phyloP scores from a whole-genome alignment of 2,888 invertebrate genomes.

The Idaea aversata region DNA sequence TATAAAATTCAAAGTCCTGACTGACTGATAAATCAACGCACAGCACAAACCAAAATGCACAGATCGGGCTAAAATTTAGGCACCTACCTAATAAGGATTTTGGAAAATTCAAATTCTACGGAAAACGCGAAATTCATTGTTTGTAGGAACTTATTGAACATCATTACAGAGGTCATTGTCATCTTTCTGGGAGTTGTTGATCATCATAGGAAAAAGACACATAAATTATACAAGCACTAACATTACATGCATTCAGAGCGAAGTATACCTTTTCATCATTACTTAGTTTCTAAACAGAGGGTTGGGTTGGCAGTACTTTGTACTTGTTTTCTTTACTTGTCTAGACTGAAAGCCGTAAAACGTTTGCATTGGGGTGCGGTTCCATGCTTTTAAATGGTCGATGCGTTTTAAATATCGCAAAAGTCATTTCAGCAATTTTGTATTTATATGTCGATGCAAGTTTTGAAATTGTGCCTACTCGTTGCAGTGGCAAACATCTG shows the following conservation, averaged over 20 bases:
- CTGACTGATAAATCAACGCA: too few relatives aligned
- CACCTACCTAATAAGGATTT: too few relatives aligned
- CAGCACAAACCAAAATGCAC: too few relatives aligned
- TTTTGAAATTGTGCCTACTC: background rate
- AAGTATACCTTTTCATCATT: slow-evolving; percentile 6
- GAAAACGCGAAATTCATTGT: too few relatives aligned
- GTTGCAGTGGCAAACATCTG: slow-evolving; percentile 18
- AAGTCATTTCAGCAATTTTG: background rate
- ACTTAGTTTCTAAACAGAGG: slow-evolving; percentile 19
- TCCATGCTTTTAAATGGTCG: slow-evolving; percentile 19
- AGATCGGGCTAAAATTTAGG: too few relatives aligned
- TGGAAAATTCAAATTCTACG: too few relatives aligned
- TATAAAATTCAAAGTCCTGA: too few relatives aligned
- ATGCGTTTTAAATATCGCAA: slow-evolving; percentile 9
- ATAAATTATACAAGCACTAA: background rate
- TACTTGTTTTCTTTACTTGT: slow-evolving; percentile 27
- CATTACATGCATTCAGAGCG: background rate
- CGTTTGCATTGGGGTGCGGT: slow-evolving; percentile 26
- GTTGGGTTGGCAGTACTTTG: slow-evolving; percentile 26
- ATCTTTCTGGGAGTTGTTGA: background rate
- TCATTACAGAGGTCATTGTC: too few relatives aligned
- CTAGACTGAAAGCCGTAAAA: slow-evolving; percentile 39
- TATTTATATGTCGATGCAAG: background rate
- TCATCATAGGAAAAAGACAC: background rate
- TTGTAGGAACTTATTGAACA: too few relatives aligned